phyloP scores from a whole-genome alignment of 2,113 vertebrate species.

The Tachysurus vachellii region DNA sequence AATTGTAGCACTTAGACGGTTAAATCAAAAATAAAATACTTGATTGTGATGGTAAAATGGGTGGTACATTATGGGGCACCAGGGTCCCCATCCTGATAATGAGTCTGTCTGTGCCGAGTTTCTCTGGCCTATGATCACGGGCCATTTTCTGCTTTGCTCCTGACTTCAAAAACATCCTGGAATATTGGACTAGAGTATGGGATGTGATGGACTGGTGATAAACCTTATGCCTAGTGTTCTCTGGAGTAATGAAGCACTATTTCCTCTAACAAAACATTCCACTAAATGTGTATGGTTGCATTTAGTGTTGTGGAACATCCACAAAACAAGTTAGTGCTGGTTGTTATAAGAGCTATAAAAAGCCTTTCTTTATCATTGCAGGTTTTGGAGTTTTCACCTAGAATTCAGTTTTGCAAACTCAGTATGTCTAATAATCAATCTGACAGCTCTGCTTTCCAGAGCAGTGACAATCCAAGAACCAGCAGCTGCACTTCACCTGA shows the following conservation, averaged over 20 bases:
- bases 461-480: constrained; percentile 9
- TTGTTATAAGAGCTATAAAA: neutral
- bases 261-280: neutral
- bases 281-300: neutral
- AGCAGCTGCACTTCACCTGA: constrained; percentile 40
- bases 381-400: neutral
- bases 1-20: too few species aligned
- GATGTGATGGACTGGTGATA: too few species aligned
- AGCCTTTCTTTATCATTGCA: neutral
- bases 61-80: too few species aligned
- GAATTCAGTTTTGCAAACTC: neutral
- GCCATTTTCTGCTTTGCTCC: too few species aligned
- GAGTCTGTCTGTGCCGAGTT: too few species aligned
- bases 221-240: too few species aligned
- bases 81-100: too few species aligned
- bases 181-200: too few species aligned
- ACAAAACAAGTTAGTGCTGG: neutral
- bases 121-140: too few species aligned
- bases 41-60: too few species aligned
- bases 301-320: neutral
- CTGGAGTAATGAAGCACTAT: neutral
- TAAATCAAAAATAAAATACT: too few species aligned
- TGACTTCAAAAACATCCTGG: too few species aligned
- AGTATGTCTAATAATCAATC: neutral
- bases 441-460: neutral